Evolutionary conservation across 2,113 vertebrate genomes (phyloP), one percentile per base, ranked within the genome.

Genomic region (Rhodinocichla rosea): DNA sequence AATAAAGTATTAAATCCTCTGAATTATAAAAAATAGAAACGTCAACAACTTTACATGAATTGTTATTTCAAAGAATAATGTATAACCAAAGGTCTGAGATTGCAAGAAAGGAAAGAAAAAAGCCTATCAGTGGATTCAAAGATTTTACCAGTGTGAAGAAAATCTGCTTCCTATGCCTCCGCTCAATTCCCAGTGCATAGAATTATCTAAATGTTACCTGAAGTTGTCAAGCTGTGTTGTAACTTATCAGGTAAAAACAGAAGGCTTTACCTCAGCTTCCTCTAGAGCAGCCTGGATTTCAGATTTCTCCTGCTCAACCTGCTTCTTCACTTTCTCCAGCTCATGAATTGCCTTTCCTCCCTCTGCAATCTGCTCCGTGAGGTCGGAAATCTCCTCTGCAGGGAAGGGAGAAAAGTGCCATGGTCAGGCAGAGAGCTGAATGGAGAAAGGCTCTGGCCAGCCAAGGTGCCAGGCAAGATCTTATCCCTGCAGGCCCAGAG

Each of bases 161-260:
- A 63, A 13, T 6, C 13, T 40, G 6, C 13, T 63, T 40, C 17
- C 30, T 40, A 13, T 63, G 37, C 18, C 18, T 16, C 14, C 8
- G 4, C 6, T 42, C 30, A 33, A 13, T 50, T 50, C 28, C 40
- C 75, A 52, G 27, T 27, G 35, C 13, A 40, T 16, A 16, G 22
- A n/a, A 15, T 42, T 40, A 16, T 14, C 40, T 33, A 40, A 78
- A 40, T 40, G 4, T 33, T 63, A 27, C 40, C 23, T 33, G 74
- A 40, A 13, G 6, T 40, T n/a, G 10, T 10, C 4, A 0, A 21
- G 27, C 18, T 10, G 3, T 13, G 10, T 24, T 21, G 22, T 13
- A 42, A 16, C 4, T 13, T 22, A 27, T 22, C 28, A 52, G 50
- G 26, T 27, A 40, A 40, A 4, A 40, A 23, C 15, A 60, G n/a